A percentile compares a stretch with the other conserved stretches of the same genome.
These are phyloP conservation scores for Bruchidius siliquastri DNA, from an alignment of 2,888 invertebrate species.

Conservation along the genomic window DNA sequence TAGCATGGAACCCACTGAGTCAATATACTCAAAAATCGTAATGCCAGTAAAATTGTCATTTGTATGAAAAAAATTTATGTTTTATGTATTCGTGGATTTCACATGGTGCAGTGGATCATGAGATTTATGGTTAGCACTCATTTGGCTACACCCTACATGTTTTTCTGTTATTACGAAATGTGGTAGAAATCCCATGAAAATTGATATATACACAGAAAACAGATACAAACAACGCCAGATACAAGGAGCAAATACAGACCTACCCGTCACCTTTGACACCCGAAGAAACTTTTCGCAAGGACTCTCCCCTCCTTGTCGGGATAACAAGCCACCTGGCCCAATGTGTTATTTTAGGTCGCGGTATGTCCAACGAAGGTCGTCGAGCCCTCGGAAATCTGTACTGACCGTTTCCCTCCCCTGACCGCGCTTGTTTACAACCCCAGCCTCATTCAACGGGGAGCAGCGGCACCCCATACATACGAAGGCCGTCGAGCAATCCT, in stretches of 20 bases:
- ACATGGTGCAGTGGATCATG: no score
- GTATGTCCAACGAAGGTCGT: neutral
- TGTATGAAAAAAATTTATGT: no score
- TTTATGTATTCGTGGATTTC: no score
- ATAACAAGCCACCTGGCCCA: slow-evolving; percentile 24
- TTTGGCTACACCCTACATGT: no score
- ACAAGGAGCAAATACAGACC: neutral
- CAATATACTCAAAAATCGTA: no score
- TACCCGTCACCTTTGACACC: neutral
- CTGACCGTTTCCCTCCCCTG: neutral
- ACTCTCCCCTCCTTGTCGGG: neutral
- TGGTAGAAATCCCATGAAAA: no score
- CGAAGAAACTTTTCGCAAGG: neutral
- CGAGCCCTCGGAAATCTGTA: neutral
- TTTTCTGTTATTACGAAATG: no score
- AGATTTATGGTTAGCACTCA: no score
- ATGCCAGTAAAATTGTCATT: no score
- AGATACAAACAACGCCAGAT: neutral
- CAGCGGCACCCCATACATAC: neutral
- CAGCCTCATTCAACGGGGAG: neutral
- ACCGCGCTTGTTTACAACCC: neutral
- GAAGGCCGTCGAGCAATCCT: neutral
- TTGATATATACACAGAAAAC: no score
- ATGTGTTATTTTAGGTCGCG: slow-evolving; percentile 28
- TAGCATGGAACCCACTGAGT: no score